These are phyloP conservation scores for Percina caprodes DNA, from an alignment of 2,113 vertebrate species.

Conservation along the genomic window DNA sequence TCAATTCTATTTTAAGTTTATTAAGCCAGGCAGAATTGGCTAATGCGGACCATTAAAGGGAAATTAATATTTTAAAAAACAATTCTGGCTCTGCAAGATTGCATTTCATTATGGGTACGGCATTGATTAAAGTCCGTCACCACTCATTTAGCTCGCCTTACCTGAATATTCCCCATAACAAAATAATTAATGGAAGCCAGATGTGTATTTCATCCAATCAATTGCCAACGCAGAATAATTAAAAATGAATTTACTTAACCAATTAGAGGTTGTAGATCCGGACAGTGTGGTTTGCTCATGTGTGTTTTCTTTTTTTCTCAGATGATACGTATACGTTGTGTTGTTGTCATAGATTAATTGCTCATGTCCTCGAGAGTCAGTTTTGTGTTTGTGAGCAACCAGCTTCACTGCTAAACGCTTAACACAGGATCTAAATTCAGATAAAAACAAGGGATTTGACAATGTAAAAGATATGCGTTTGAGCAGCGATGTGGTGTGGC, in stretches of 20 bases:
- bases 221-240: slow-evolving; percentile 56
- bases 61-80: slow-evolving; percentile 84
- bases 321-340: neutral
- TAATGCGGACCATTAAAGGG: slow-evolving; percentile 81
- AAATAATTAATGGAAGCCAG: slow-evolving; percentile 73
- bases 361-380: neutral
- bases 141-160: slow-evolving; percentile 75
- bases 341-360: neutral
- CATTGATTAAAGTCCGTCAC: slow-evolving; percentile 82
- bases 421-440: neutral
- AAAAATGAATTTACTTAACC: slow-evolving; percentile 53
- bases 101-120: slow-evolving; percentile 77
- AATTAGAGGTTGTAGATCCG: slow-evolving; percentile 32
- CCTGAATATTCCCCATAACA: slow-evolving; percentile 65
- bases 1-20: slow-evolving; percentile 84
- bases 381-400: slow-evolving; percentile 8
- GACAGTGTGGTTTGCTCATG: neutral
- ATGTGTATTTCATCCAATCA: slow-evolving; percentile 66
- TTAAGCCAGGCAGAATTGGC: slow-evolving; percentile 80
- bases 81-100: slow-evolving; percentile 74
- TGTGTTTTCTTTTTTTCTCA: slow-evolving; percentile 1
- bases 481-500: slow-evolving; percentile 11
- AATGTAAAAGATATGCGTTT: neutral
- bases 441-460: neutral
- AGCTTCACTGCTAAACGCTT: neutral